Conservation (phyloP, 2,888 invertebrate species). For the Folsomia manolachei region DNA sequence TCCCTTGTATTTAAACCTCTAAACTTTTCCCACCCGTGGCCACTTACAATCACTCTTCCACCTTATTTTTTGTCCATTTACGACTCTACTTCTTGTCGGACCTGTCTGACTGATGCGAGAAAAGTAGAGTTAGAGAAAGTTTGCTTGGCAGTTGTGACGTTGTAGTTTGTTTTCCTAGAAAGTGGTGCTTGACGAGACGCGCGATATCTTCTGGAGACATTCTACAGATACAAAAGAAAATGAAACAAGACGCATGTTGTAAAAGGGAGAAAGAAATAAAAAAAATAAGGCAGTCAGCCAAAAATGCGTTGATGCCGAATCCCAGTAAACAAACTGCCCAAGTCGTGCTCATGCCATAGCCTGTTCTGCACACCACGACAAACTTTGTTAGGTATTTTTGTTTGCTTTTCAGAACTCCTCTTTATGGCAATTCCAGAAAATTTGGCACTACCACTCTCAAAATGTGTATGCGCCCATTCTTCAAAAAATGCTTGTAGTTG, state of each 20-base stretch:
- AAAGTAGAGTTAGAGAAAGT: neutral
- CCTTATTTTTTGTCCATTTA: neutral
- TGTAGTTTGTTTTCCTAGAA: neutral
- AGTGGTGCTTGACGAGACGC: neutral
- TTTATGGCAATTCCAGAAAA: neutral
- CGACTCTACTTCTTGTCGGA: neutral
- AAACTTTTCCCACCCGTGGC: neutral
- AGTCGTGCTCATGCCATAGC: neutral
- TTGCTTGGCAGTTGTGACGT: neutral
- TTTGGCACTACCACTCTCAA: neutral
- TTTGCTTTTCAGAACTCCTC: neutral
- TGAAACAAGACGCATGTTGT: neutral
- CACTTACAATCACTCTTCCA: neutral
- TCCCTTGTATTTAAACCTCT: neutral
- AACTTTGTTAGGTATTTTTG: neutral
- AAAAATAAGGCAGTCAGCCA: conserved; percentile 1
- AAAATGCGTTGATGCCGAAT: neutral
- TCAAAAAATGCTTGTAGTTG: neutral
- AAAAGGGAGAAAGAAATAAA: neutral
- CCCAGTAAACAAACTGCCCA: neutral
- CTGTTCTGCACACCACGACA: neutral
- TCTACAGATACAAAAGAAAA: neutral
- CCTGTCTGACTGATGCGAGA: no score
- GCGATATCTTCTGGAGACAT: neutral
- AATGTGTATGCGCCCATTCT: no score